A percentile compares a stretch with the other conserved stretches of the same genome.
Conservation (phyloP, 2,113 vertebrate genomes). For the Tupaia tana region DNA sequence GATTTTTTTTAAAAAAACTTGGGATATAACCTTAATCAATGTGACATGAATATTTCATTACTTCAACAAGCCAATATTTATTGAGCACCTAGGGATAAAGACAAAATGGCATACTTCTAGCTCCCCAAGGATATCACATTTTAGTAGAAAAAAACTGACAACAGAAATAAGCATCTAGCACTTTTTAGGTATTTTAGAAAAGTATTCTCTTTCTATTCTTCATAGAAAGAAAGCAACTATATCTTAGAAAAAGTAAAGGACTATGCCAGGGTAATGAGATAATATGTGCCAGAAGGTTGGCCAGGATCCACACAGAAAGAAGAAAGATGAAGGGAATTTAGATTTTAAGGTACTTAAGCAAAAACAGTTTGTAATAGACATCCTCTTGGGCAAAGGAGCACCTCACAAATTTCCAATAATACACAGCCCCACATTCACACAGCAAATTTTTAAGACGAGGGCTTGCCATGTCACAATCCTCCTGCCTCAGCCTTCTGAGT, state of each 20-base stretch:
- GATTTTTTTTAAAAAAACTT: conserved; percentile 16
- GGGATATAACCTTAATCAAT: neutral
- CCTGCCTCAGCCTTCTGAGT: too few relatives aligned
- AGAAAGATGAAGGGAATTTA: neutral
- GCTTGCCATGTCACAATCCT: too few relatives aligned
- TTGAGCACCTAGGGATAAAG: neutral
- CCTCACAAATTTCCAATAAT: neutral
- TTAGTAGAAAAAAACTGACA: neutral
- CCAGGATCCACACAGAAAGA: neutral
- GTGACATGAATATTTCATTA: neutral
- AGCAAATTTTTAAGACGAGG: too few relatives aligned
- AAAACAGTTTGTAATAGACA: neutral
- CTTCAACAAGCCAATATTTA: neutral
- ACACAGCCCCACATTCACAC: too few relatives aligned
- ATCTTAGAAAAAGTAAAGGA: neutral
- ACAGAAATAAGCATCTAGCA: neutral
- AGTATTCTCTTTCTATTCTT: conserved; percentile 24
- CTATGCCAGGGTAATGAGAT: neutral
- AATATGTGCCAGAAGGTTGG: neutral
- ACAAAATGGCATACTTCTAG: neutral
- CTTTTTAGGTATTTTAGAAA: neutral
- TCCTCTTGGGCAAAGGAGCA: neutral
- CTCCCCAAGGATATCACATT: neutral
- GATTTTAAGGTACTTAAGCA: neutral
- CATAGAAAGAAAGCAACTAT: neutral